Percentiles rank a stretch among this genome's conserved stretches.
Evolutionary conservation across 2,797 vertebrate species (phyloP).

Genomic region (Danio albolineatus): DNA sequence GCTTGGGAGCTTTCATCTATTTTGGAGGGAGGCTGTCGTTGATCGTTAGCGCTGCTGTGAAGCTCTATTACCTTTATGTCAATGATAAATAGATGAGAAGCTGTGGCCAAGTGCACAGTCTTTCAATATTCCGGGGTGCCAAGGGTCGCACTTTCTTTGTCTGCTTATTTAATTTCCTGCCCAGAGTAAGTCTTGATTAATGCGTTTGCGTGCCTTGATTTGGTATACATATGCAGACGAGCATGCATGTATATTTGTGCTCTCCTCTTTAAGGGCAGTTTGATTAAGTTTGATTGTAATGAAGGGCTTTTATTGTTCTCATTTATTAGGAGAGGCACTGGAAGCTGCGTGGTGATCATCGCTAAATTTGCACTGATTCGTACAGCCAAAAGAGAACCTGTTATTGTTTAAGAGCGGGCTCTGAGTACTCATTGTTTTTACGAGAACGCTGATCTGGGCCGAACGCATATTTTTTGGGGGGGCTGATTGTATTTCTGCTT

Average conservation of each 20-base stretch:
- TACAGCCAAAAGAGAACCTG: slow-evolving; percentile 18
- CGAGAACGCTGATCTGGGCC: not conserved
- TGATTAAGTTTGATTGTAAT: slow-evolving; percentile 63
- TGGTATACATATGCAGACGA: slow-evolving; percentile 36
- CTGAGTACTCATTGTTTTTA: slow-evolving; percentile 46
- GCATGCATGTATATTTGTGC: slow-evolving; percentile 28
- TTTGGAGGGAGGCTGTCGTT: slow-evolving; percentile 56
- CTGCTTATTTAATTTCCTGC: slow-evolving; percentile 65
- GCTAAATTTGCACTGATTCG: slow-evolving; percentile 10
- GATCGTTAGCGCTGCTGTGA: slow-evolving; percentile 59
- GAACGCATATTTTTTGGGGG: not conserved
- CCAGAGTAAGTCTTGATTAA: slow-evolving; percentile 61
- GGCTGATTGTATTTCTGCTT: slow-evolving; percentile 49
- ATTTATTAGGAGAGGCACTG: slow-evolving; percentile 55
- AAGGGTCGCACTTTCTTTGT: slow-evolving; percentile 56
- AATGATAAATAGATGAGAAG: slow-evolving; percentile 67
- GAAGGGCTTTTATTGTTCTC: slow-evolving; percentile 58
- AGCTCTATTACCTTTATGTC: slow-evolving; percentile 64
- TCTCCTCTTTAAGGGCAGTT: slow-evolving; percentile 51
- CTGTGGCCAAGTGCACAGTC: slow-evolving; percentile 46
- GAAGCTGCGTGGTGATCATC: slow-evolving; percentile 30
- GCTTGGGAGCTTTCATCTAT: slow-evolving; percentile 61
- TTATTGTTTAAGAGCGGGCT: slow-evolving; percentile 23
- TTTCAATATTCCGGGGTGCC: slow-evolving; percentile 59
- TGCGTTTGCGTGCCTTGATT: slow-evolving; percentile 52